Conservation (phyloP, 2,113 vertebrate genomes). For the Microtus pennsylvanicus region DNA sequence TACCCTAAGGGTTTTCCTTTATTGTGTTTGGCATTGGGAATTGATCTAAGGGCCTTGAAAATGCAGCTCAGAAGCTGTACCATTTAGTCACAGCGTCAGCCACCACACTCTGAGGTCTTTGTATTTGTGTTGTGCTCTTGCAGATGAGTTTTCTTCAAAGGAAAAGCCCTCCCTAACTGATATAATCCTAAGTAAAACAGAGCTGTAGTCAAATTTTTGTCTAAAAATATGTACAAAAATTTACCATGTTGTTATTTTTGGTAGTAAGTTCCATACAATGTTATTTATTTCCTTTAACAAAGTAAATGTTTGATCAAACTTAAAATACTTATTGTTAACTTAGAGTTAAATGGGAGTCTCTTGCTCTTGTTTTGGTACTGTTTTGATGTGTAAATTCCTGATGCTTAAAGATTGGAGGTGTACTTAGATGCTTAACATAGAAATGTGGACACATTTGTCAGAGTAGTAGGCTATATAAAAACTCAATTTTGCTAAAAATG, state of each 20-base stretch:
- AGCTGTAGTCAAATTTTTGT: not conserved
- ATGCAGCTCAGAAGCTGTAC: not conserved
- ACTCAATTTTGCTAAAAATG: slow-evolving; percentile 16
- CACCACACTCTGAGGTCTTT: not conserved
- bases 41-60: not conserved
- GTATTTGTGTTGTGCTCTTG: not conserved
- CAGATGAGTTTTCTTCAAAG: not conserved
- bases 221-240: not conserved
- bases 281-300: not conserved
- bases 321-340: not conserved
- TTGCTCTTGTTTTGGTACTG: not conserved
- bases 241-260: not conserved
- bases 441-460: not conserved
- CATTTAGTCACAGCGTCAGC: not conserved
- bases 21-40: not conserved
- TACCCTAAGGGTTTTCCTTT: not conserved
- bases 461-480: not conserved
- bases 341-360: not conserved
- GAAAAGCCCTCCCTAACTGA: not conserved
- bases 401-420: not conserved
- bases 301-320: not conserved
- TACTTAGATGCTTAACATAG: not conserved
- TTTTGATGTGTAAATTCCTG: not conserved
- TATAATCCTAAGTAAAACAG: not conserved
- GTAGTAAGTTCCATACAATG: not conserved